Base-by-base conservation (phyloP, 2,888 invertebrate species). In the Philhelius pedissequus region DNA sequence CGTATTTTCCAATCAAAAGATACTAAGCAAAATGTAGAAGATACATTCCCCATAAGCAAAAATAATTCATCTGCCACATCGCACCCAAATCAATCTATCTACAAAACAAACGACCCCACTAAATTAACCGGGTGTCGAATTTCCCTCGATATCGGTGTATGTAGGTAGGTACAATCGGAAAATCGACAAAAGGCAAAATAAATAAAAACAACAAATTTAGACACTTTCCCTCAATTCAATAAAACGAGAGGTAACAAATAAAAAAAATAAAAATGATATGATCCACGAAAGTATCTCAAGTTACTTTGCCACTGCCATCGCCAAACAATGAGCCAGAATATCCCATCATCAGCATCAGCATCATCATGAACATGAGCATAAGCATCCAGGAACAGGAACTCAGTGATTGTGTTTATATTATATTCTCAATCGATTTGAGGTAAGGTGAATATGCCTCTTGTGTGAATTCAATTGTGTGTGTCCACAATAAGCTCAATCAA, bases 401-500 rank as follows among this genome's bases (percentile, higher is more conserved):
- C 45, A 56, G 50, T 48, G 83, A 83, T 79, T 83, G 83, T 83
- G 79, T 83, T 64, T 60, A 52, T 27, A 66, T 64, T 60, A 52
- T 27, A 66, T 20, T 35, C 25, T 73, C 52, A 48, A 79, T 83
- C 70, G 83, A 83, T 79, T 83, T 83, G 83, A 75, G 83, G 83
- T 79, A 70, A 83, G 64, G 45, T 64, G 64, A 64, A 64, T 74
- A 79, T 83, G 73, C 79, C 69, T 58, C 30, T 64, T 74, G 56
- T 56, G 35, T 56, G 69, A 83, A 83, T 79, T 83, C 74, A 69
- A 79, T 79, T 83, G 83, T 83, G 74, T 83, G 83, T 56, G 83
- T 83, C 83, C 83, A 83, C 83, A 83, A 83, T 83, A 70, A 76
- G 80, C 80, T 80, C 84, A 84, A 84, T 84, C 84, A 83, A 74